Base-by-base conservation (phyloP, 2,888 invertebrate genomes). In the Oxytorus armatus region DNA sequence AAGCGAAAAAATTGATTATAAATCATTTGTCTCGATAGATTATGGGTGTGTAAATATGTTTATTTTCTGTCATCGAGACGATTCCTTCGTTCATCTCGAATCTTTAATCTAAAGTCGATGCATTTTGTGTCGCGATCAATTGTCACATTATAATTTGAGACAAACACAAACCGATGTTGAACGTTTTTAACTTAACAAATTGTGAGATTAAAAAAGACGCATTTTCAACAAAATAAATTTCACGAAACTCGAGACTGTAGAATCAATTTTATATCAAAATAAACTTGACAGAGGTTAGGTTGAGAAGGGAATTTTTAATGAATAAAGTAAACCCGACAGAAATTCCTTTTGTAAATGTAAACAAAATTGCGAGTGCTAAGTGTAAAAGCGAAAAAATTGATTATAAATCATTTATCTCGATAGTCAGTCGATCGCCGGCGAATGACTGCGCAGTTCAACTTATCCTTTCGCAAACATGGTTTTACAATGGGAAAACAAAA, bases 1-100 rank as follows among this genome's bases (percentile, higher is more conserved):
- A n/a, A n/a, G n/a, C n/a, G n/a, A n/a, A n/a, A n/a, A n/a, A n/a
- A n/a, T n/a, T n/a, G n/a, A n/a, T n/a, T n/a, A n/a, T n/a, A n/a
- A n/a, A n/a, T n/a, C n/a, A n/a, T n/a, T n/a, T n/a, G n/a, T n/a
- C n/a, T 69, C 63, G 66, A 74, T 69, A 79, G 18, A 53, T 63
- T 49, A 57, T 74, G 66, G 53, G 55, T 79, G 68, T 79, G 79
- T 74, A 74, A 63, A 74, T 79, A 79, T 74, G 36, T 70, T 70
- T 36, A 25, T 63, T 69, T 61, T 53, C 63, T 51, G 36, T 39
- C 55, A 42, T 68, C 25, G 53, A 47, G 49, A 55, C 74, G 44
- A 68, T 68, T 44, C 3, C 18, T 16, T 55, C 29, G 42, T 21
- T n/a, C n/a, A 33, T n/a, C n/a, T n/a, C n/a, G n/a, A n/a, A n/a